A percentile compares a stretch with the other conserved stretches of the same genome.
Evolutionary conservation across 2,888 invertebrate species (phyloP).

Genomic region (Drosophila acutilabella): DNA sequence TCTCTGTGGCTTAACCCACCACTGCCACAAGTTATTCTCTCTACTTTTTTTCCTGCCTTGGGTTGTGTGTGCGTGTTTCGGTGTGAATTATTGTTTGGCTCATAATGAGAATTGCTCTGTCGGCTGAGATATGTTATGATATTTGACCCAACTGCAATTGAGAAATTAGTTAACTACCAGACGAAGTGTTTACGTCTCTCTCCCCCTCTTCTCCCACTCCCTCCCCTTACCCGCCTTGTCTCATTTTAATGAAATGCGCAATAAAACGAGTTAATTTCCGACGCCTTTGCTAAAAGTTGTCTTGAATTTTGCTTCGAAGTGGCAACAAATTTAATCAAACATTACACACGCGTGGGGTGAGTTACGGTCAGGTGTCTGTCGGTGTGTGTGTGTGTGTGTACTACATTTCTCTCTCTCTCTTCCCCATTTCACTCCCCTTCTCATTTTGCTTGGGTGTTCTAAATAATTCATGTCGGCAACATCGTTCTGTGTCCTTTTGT

Average conservation of each 20-base stretch:
- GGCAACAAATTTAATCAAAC: constrained; percentile 77
- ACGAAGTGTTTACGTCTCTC: neutral
- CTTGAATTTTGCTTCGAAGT: constrained; percentile 43
- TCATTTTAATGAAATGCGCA: constrained; percentile 53
- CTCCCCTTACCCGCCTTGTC: neutral
- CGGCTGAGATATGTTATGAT: constrained; percentile 51
- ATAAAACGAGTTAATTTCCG: constrained; percentile 77
- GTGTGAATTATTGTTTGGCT: constrained; percentile 71
- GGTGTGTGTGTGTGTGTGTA: too few relatives aligned
- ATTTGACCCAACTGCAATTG: constrained; percentile 47
- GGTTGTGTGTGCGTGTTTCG: constrained; percentile 12
- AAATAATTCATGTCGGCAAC: constrained; percentile 77
- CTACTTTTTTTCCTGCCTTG: neutral
- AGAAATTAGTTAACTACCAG: constrained; percentile 41
- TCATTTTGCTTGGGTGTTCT: constrained; percentile 61
- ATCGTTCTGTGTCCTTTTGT: constrained; percentile 64
- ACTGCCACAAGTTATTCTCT: constrained; percentile 26
- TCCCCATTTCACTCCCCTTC: neutral
- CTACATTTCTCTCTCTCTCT: neutral
- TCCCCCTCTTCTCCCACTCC: neutral
- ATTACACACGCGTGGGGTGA: constrained; percentile 27
- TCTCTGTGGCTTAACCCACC: constrained; percentile 22
- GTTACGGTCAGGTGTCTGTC: neutral
- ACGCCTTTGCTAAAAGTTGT: constrained; percentile 33
- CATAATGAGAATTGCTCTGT: constrained; percentile 68